These are phyloP conservation scores for Nymphalis io DNA, from an alignment of 1,140 invertebrate species.

Conservation along the genomic window DNA sequence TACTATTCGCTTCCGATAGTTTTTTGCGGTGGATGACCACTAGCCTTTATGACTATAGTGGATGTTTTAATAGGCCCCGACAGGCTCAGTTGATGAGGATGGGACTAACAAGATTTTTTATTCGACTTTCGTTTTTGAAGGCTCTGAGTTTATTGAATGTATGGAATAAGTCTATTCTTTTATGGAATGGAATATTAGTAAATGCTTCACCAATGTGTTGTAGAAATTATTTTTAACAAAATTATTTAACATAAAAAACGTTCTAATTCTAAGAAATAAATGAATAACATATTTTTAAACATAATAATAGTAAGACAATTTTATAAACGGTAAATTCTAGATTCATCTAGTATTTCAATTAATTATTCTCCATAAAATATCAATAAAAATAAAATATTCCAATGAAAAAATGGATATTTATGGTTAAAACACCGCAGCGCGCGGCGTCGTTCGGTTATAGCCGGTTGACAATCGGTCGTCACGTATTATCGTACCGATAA, in stretches of 20 bases:
- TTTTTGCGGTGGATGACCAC: slow-evolving; percentile 68
- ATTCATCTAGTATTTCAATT: slow-evolving; percentile 2
- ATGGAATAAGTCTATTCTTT: background rate
- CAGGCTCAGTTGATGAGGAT: slow-evolving; percentile 28
- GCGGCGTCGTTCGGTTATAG: background rate
- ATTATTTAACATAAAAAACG: too few species aligned
- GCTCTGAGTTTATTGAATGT: slow-evolving; percentile 9
- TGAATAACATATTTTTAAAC: background rate
- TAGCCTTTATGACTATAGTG: slow-evolving; percentile 59
- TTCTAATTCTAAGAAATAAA: too few species aligned
- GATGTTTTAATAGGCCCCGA: slow-evolving; percentile 56
- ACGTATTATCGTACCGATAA: background rate
- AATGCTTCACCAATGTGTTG: too few species aligned
- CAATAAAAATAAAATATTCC: background rate
- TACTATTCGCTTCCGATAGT: slow-evolving; percentile 70
- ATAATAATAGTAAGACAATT: background rate
- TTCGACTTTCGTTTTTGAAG: slow-evolving; percentile 1
- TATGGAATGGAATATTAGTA: background rate
- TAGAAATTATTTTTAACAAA: too few species aligned
- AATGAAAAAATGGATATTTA: slow-evolving; percentile 1
- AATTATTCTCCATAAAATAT: slow-evolving; percentile 1
- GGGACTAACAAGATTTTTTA: slow-evolving; percentile 23
- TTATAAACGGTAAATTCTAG: background rate
- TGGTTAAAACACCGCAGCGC: background rate
- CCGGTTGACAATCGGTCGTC: background rate